phyloP scores from a whole-genome alignment of 2,888 invertebrate species.

The Ormia ochracea region DNA sequence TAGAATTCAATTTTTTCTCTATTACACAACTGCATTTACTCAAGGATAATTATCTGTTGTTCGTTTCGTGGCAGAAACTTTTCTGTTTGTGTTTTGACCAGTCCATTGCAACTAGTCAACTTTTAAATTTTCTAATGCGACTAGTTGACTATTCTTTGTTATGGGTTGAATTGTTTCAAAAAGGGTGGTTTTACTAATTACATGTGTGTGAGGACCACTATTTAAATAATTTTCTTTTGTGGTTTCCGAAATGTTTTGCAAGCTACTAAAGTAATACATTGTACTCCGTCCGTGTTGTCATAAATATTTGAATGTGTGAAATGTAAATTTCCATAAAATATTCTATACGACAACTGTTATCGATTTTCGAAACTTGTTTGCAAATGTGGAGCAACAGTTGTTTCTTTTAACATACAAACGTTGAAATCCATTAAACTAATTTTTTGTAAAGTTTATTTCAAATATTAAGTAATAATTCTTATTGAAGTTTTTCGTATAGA shows the following conservation, averaged over 20 bases:
- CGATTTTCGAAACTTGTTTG: conserved; percentile 1
- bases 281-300: conserved; percentile 22
- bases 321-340: conserved; percentile 8
- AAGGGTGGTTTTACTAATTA: conserved; percentile 29
- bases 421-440: not conserved
- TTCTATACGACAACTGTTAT: conserved; percentile 6
- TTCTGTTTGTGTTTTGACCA: conserved; percentile 46
- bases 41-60: conserved; percentile 59
- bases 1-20: not conserved
- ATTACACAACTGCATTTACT: conserved; percentile 59
- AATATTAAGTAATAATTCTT: too few species aligned
- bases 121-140: conserved; percentile 24
- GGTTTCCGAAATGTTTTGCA: not conserved
- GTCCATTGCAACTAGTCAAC: conserved; percentile 46
- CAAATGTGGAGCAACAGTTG: conserved; percentile 37
- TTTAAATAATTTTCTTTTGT: not conserved
- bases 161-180: not conserved
- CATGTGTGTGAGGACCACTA: not conserved
- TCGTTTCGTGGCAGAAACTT: conserved; percentile 10
- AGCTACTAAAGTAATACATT: not conserved
- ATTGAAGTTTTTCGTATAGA: too few species aligned
- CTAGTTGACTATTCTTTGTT: not conserved
- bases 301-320: conserved; percentile 10
- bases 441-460: too few species aligned
- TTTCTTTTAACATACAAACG: not conserved